Conservation (phyloP, 1,140 invertebrate genomes). For the Amyelois transitella region DNA sequence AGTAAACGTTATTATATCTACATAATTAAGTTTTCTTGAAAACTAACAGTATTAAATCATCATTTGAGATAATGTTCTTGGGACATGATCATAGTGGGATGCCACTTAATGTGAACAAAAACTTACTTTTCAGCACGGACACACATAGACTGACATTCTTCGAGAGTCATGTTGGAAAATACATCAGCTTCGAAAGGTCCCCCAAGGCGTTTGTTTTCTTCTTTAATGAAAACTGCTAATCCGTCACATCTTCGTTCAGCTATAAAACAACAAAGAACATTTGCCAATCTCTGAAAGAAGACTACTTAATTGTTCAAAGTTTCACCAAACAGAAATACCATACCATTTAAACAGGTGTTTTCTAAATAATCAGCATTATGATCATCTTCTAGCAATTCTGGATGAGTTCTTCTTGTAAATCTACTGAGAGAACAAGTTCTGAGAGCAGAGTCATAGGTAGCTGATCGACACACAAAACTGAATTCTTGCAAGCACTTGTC, state of each 20-base stretch:
- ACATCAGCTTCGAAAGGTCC: constrained; percentile 91
- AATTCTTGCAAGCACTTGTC: constrained; percentile 93
- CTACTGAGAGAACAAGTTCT: constrained; percentile 85
- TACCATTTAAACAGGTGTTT: constrained; percentile 92
- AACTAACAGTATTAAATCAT: no score
- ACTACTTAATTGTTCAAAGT: no score
- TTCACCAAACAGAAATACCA: no score
- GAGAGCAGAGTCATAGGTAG: constrained; percentile 84
- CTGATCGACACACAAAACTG: constrained; percentile 89
- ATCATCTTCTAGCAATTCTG: constrained; percentile 87
- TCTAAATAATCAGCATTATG: constrained; percentile 92
- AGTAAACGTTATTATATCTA: no score
- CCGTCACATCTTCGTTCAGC: constrained; percentile 90
- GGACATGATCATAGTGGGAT: no score
- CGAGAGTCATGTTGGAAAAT: constrained; percentile 87
- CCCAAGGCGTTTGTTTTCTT: constrained; percentile 89
- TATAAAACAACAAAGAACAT: constrained; percentile 46
- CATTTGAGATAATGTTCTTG: no score
- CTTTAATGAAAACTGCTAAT: constrained; percentile 89
- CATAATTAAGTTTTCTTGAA: no score
- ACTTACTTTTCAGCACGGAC: constrained; percentile 84
- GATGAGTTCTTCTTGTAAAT: constrained; percentile 89
- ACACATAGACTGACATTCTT: constrained; percentile 89
- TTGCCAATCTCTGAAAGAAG: background rate
- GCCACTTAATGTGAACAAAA: background rate